Evolutionary conservation across 2,888 invertebrate genomes (phyloP), one percentile per base, ranked within the genome.

Genomic region (Spodoptera littoralis): DNA sequence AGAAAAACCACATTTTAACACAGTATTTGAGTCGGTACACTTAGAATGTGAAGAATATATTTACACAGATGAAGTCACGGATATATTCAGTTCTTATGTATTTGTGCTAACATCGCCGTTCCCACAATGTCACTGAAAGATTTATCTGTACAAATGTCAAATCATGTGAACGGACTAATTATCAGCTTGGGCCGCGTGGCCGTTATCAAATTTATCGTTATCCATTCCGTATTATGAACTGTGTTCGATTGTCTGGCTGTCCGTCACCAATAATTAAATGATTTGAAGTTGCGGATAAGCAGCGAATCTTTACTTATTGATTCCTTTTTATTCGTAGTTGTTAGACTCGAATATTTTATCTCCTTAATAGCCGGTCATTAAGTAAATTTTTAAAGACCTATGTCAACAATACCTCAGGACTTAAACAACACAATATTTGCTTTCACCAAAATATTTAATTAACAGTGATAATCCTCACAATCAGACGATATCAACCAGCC

Each of bases 1-100:
- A 92, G 49, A 89, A 52, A 30, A 88, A 69, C 90, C 89, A 91
- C 88, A 89, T 87, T 69, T 71, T 85, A 43, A 18, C 24, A 64
- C 42, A 18, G 36, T 36, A 8, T 36, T 36, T 6, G 9, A 36
- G 36, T 36, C 36, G 24, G 11, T 55, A 6, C 44, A 58, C 42
- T 55, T n/a, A 41, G 27, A 0, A 53, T 36, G 24, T n/a, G 2
- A 11, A 45, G 22, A 41, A 22, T 55, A 30, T 72, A 52, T 72
- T 70, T 54, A 24, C 50, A 57, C 53, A 54, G 56, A 47, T 70
- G 42, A 30, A 56, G 45, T 47, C 18, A 36, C 44, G 12, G 27
- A 48, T 41, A 18, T 41, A 58, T 30, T 43, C 4, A 48, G 42
- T 47, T 18, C 13, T 13, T 30, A 42, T 36, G 9, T 56, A 48